These are phyloP conservation scores for Phrynosoma blainvillii DNA, from an alignment of 2,113 vertebrate species.

Conservation along the genomic window DNA sequence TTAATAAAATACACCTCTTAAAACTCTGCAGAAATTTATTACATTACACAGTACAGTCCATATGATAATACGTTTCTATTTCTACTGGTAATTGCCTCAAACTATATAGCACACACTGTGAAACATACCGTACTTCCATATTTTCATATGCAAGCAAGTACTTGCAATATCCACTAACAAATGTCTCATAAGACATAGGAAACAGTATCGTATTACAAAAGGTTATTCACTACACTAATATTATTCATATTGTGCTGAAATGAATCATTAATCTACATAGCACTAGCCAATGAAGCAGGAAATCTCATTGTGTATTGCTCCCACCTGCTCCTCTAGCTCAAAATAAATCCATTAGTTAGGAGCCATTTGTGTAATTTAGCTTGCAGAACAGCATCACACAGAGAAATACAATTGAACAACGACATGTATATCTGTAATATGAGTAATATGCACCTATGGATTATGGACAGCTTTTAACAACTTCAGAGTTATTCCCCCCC, in stretches of 20 bases:
- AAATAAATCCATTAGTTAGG: slow-evolving; percentile 66
- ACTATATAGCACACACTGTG: slow-evolving; percentile 36
- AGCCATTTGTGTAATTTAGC: slow-evolving; percentile 49
- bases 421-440: slow-evolving; percentile 24
- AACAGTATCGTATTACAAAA: slow-evolving; percentile 59
- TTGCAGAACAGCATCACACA: slow-evolving; percentile 49
- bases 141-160: not conserved
- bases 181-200: slow-evolving; percentile 64
- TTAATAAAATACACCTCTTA: not conserved
- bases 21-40: not conserved
- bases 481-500: no score
- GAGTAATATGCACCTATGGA: not conserved
- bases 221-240: slow-evolving; percentile 73
- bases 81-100: slow-evolving; percentile 60
- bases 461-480: slow-evolving; percentile 20
- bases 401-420: slow-evolving; percentile 37
- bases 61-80: slow-evolving; percentile 57
- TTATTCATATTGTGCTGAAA: slow-evolving; percentile 68
- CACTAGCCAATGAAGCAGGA: slow-evolving; percentile 69
- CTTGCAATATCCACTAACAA: slow-evolving; percentile 50
- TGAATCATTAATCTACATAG: slow-evolving; percentile 71
- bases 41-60: slow-evolving; percentile 47
- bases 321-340: slow-evolving; percentile 61
- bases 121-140: slow-evolving; percentile 31
- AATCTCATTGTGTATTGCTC: slow-evolving; percentile 67